These are phyloP conservation scores for Laspeyria flexula DNA, from an alignment of 2,888 invertebrate genomes.

Conservation along the genomic window DNA sequence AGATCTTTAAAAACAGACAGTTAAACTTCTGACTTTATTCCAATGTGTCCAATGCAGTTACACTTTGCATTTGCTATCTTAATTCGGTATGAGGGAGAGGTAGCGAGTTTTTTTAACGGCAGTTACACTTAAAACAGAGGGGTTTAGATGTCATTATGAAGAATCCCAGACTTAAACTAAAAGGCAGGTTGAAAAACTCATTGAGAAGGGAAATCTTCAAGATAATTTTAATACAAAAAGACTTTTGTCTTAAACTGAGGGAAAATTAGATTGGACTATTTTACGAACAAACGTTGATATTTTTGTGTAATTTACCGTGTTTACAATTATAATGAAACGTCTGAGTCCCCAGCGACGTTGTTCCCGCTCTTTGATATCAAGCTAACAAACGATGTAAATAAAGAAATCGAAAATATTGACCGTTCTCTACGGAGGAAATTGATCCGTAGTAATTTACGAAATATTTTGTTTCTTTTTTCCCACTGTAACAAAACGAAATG, in stretches of 20 bases:
- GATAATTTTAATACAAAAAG: background rate
- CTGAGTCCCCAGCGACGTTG: conserved; percentile 10
- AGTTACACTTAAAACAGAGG: conserved; percentile 36
- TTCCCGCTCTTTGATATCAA: background rate
- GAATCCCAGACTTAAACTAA: conserved; percentile 4
- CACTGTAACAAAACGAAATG: too few species aligned
- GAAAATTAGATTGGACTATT: conserved; percentile 6
- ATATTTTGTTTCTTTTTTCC: too few species aligned
- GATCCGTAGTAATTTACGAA: background rate
- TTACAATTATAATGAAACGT: conserved; percentile 30
- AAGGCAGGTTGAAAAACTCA: conserved; percentile 18
- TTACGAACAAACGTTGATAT: conserved; percentile 5
- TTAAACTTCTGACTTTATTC: conserved; percentile 1
- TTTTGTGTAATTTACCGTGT: conserved; percentile 19
- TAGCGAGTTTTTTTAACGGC: conserved; percentile 41
- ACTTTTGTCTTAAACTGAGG: background rate
- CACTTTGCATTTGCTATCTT: conserved; percentile 48
- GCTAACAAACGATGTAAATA: background rate
- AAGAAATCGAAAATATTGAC: background rate
- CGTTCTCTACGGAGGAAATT: background rate
- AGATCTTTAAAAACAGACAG: background rate
- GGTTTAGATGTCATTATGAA: conserved; percentile 15
- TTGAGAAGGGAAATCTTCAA: background rate
- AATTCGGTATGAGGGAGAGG: conserved; percentile 36
- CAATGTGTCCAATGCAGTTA: conserved; percentile 14